Conservation (phyloP, 2,888 invertebrate genomes). For the Venustoraphidia nigricollis region DNA sequence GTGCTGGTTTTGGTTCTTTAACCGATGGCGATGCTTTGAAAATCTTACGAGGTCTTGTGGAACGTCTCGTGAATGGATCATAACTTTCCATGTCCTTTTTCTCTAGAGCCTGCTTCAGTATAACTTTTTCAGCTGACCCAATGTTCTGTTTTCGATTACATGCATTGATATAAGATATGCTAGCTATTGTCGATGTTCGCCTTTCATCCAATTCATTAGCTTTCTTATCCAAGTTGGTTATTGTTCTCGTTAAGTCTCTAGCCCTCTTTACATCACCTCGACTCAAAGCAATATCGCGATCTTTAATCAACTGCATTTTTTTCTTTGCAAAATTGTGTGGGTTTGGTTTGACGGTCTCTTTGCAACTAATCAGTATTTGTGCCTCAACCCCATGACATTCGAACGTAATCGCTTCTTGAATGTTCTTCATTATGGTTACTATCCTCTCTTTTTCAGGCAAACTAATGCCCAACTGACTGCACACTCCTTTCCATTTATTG, state of each 20-base stretch:
- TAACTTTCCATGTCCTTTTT: constrained; percentile 36
- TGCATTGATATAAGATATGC: constrained; percentile 94
- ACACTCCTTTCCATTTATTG: constrained; percentile 80
- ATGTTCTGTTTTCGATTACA: constrained; percentile 85
- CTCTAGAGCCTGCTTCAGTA: constrained; percentile 53
- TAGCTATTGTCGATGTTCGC: constrained; percentile 79
- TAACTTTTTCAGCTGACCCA: constrained; percentile 87
- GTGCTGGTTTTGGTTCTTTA: constrained; percentile 20
- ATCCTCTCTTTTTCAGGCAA: constrained; percentile 75
- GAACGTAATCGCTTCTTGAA: constrained; percentile 79
- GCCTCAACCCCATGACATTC: constrained; percentile 93
- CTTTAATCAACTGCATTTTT: constrained; percentile 88
- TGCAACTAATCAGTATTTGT: constrained; percentile 82
- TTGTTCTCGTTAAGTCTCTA: constrained; percentile 55
- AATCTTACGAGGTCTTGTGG: constrained; percentile 78
- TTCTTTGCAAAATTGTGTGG: constrained; percentile 96
- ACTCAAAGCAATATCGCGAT: constrained; percentile 50
- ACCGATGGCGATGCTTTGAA: constrained; percentile 50
- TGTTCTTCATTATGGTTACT: constrained; percentile 64
- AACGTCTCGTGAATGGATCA: constrained; percentile 82
- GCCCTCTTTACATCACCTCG: constrained; percentile 67
- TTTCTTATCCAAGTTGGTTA: constrained; percentile 79
- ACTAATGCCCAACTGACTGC: constrained; percentile 36
- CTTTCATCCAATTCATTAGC: constrained; percentile 83
- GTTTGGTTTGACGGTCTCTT: constrained; percentile 78